Evolutionary conservation across 2,113 vertebrate genomes (phyloP).

Genomic region (Sula dactylatra): DNA sequence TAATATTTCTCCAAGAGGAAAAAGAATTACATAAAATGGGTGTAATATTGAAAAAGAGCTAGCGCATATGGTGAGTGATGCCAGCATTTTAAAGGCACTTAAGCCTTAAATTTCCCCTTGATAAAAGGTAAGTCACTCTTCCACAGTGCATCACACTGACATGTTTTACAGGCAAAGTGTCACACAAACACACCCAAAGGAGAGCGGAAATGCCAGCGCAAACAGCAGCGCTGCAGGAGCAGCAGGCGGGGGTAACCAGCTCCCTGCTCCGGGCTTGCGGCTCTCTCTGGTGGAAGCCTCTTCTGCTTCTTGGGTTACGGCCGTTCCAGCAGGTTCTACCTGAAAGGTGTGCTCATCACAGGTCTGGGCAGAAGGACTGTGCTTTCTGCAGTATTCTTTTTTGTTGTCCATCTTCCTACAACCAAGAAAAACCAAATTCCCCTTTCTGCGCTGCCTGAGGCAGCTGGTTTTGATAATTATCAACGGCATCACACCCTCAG

Average conservation of each 20-base stretch:
- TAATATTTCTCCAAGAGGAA: conserved; percentile 48
- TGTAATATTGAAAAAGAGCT: conserved; percentile 35
- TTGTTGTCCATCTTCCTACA: fast-evolving
- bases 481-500: not conserved
- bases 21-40: conserved; percentile 54
- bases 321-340: not conserved
- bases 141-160: not conserved
- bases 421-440: too few relatives aligned
- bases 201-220: not conserved
- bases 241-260: not conserved
- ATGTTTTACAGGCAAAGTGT: conserved; percentile 19
- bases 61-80: not conserved
- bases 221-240: not conserved
- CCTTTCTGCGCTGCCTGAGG: not conserved
- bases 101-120: conserved; percentile 59
- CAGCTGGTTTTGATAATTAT: conserved; percentile 21
- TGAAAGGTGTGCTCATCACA: not conserved
- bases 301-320: not conserved
- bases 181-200: not conserved
- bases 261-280: not conserved
- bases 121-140: conserved; percentile 51
- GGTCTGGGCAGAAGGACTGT: not conserved
- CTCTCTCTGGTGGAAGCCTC: not conserved
- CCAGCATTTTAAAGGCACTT: conserved; percentile 65
- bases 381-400: not conserved